These are phyloP conservation scores for Phenacoccus solenopsis DNA, from an alignment of 1,140 invertebrate genomes.

Conservation along the genomic window DNA sequence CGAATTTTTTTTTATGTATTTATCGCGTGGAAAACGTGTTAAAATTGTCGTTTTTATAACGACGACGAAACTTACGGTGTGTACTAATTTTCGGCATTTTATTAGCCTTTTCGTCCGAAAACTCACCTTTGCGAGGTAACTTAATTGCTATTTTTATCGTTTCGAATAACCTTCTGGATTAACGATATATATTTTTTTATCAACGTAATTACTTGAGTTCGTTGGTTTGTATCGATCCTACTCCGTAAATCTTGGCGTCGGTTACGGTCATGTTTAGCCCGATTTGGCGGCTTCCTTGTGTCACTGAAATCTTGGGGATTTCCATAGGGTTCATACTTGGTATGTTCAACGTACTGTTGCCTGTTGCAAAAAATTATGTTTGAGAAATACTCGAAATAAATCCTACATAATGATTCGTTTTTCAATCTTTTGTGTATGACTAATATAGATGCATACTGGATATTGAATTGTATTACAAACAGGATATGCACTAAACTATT, in stretches of 20 bases:
- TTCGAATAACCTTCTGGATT: too few species aligned
- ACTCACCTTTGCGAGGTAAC: neutral
- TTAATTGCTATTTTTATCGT: too few species aligned
- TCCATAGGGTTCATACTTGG: neutral
- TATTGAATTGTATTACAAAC: too few species aligned
- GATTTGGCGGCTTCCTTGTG: neutral
- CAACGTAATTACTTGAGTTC: neutral
- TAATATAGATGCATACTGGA: too few species aligned
- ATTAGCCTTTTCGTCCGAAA: neutral
- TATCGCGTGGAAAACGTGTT: neutral
- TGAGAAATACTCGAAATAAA: too few species aligned
- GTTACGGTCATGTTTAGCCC: neutral
- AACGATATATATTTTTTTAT: too few species aligned
- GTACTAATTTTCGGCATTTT: neutral
- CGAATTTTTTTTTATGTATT: neutral
- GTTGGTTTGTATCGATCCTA: neutral
- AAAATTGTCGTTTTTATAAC: too few species aligned
- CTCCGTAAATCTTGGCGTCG: neutral
- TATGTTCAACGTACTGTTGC: neutral
- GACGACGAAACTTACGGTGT: neutral
- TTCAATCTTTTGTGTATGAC: too few species aligned
- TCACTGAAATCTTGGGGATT: neutral
- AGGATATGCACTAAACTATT: too few species aligned
- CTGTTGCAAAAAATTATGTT: neutral
- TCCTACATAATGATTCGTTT: too few species aligned